phyloP scores from a whole-genome alignment of 2,888 invertebrate species.

The Alcis repandata region DNA sequence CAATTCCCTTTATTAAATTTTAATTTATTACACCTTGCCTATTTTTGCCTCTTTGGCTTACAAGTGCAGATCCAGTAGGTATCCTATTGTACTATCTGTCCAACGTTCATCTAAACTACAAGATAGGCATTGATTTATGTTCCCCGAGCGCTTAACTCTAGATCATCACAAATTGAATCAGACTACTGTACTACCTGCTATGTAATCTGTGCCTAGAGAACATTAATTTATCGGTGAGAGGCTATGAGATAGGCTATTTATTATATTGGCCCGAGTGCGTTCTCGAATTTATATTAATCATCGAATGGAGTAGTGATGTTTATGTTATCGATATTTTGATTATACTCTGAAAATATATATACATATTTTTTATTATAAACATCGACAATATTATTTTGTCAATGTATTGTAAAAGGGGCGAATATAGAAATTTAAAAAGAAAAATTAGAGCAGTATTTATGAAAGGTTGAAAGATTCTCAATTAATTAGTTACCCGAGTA shows the following conservation, averaged over 20 bases:
- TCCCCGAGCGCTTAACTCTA: slow-evolving; percentile 11
- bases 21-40: too few species aligned
- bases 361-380: too few species aligned
- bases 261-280: slow-evolving; percentile 25
- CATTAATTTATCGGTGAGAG: slow-evolving; percentile 18
- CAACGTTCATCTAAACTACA: not conserved
- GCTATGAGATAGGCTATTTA: slow-evolving; percentile 23
- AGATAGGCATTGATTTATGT: slow-evolving; percentile 14
- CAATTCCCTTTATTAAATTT: too few species aligned
- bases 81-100: not conserved
- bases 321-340: slow-evolving; percentile 10
- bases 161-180: slow-evolving; percentile 26
- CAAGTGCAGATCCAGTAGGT: not conserved
- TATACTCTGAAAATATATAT: not conserved
- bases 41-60: too few species aligned
- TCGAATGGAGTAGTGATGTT: slow-evolving; percentile 15
- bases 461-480: too few species aligned
- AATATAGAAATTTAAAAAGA: too few species aligned
- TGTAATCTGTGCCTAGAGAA: slow-evolving; percentile 12
- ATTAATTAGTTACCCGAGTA: too few species aligned
- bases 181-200: not conserved
- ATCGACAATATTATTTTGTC: too few species aligned
- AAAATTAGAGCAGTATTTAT: too few species aligned
- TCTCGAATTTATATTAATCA: slow-evolving; percentile 35
- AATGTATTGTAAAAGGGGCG: too few species aligned